These are phyloP conservation scores for Sakesphorus luctuosus DNA, from an alignment of 2,113 vertebrate genomes.

Conservation along the genomic window DNA sequence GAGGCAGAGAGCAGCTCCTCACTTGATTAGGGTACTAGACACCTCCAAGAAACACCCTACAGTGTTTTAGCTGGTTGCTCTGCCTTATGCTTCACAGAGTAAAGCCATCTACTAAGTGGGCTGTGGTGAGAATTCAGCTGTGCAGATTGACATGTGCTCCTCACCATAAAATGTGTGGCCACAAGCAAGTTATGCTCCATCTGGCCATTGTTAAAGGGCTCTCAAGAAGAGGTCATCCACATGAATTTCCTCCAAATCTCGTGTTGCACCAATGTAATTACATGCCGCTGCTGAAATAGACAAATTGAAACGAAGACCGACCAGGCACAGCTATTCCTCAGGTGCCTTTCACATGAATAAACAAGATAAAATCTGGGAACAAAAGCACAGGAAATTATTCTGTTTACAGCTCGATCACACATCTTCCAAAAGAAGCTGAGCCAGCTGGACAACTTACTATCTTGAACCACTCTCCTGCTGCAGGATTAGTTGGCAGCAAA, in stretches of 20 bases:
- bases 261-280: slow-evolving; percentile 27
- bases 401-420: slow-evolving; percentile 61
- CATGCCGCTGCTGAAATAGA: slow-evolving; percentile 6
- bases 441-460: slow-evolving; percentile 65
- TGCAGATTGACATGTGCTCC: not conserved
- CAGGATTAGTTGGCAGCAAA: slow-evolving; percentile 57
- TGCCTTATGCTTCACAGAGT: not conserved
- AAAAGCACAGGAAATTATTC: slow-evolving; percentile 52
- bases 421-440: slow-evolving; percentile 64
- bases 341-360: slow-evolving; percentile 45
- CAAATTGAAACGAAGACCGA: slow-evolving; percentile 22
- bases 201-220: slow-evolving; percentile 38
- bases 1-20: not conserved
- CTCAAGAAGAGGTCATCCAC: slow-evolving; percentile 25
- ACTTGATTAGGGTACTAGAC: not conserved
- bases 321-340: slow-evolving; percentile 28
- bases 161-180: not conserved
- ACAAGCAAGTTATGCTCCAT: not conserved
- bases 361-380: slow-evolving; percentile 57
- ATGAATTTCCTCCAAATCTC: slow-evolving; percentile 25
- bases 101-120: not conserved
- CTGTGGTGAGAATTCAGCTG: not conserved
- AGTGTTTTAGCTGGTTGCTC: not conserved
- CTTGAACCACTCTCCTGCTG: slow-evolving; percentile 61
- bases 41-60: not conserved